Base-by-base conservation (phyloP, 64 coral and sea anemone species). In the Montipora efflorescens region DNA sequence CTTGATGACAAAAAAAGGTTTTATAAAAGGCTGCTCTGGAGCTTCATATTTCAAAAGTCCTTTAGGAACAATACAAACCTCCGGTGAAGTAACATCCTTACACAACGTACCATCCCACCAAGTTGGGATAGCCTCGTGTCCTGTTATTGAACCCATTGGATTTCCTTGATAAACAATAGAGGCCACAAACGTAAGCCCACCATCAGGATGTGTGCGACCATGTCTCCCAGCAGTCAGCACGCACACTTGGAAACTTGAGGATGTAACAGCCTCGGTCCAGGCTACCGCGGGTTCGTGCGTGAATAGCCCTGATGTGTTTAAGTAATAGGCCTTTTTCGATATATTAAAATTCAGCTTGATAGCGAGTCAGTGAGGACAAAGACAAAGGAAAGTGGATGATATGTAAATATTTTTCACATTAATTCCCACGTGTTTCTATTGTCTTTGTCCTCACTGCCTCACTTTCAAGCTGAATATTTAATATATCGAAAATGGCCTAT, bases 61-160 rank as follows among this genome's bases (percentile, higher is more conserved):
- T 9, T 55, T 5, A 55, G 5, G 9, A 5, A 55, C 44, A 1
- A n/a, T 6, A 46, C 74, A 66, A 78, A 96, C 94, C 52, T 50
- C 49, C 18, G 94, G 94, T 15, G 93, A 19, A 4, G 3, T 47
- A 7, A 96, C 69, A 43, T 71, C 66, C 52, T 96, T 67, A 46
- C 94, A 96, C 6, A 66, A 92, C 0, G 94, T 95, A 7, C 90
- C 94, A 52, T 95, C 89, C 94, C 94, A 95, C 94, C 94, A 95
- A 1, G 69, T 64, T 3, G n/a, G 72, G 2, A 95, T 5, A 71
- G 64, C 1, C 48, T 72, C 48, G 20, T 95, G 89, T 4, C 94
- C 94, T 12, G 90, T 81, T n/a, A 95, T 89, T 3, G 94, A 52
- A 15, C 94, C 94, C 23, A 48, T 59, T 0, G 94, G 94, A 7